Evolutionary conservation across 2,888 invertebrate species (phyloP), one percentile per base, ranked within the genome.

Genomic region (Leucania comma): DNA sequence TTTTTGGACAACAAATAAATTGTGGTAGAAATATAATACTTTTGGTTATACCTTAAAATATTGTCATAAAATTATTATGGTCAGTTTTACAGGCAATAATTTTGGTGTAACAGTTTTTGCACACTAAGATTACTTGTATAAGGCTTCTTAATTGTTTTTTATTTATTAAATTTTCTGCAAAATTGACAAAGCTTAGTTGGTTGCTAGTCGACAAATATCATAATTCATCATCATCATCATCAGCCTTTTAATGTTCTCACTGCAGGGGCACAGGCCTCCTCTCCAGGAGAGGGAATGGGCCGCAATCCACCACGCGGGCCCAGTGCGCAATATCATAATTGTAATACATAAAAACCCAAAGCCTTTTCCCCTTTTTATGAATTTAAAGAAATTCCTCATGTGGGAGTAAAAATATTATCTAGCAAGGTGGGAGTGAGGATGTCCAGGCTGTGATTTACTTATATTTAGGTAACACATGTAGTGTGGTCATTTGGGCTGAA

Each of bases 21-120:
- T 32, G 38, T 6, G 22, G 1, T 32, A 38, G 54, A 62, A 51
- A 67, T 54, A 29, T 64, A 1, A 58, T 65, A 65, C 56, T 81
- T 72, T 72, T 35, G 48, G 32, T 46, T 65, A 48, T 62, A 35
- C 29, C 38, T 54, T 64, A 58, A 81, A 70, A 58, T 68, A 61
- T 53, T 24, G 53, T 60, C 63, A 22, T 67, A 75, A 70, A 70
- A 66, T 42, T 54, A 12, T 66, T 63, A 66, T 26, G 22, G 56
- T 20, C 5, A 8, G 10, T 68, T 77, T 77, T 60, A 77, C 38
- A n/a, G 17, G n/a, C 48, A 29, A 12, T 75, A 10, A 75, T 54
- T 69, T 62, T 54, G 50, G 54, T 68, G 22, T 58, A 56, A 56
- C 22, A 4, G 46, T 57, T 24, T 24, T n/a, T 66, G 26, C 8